A percentile compares a stretch with the other conserved stretches of the same genome.
phyloP scores from a whole-genome alignment of 2,797 vertebrate species.

The Heterohyrax brucei region DNA sequence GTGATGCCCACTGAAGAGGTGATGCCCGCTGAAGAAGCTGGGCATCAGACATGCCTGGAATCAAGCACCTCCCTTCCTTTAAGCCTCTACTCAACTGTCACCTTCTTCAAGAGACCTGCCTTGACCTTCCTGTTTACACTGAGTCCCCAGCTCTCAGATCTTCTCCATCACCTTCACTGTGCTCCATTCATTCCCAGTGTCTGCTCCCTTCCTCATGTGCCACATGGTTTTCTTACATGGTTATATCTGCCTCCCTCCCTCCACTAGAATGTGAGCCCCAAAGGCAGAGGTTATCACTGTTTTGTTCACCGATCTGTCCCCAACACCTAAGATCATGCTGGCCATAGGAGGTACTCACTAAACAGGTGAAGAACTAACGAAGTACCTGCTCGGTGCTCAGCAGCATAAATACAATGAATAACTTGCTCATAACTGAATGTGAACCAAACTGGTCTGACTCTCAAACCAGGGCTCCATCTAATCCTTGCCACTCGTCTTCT shows the following conservation, averaged over 20 bases:
- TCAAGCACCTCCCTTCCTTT: not conserved
- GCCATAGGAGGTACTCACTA: not conserved
- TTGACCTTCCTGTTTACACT: not conserved
- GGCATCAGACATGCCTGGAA: not conserved
- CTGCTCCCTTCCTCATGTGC: not conserved
- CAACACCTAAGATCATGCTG: not conserved
- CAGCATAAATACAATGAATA: not conserved
- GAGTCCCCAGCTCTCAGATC: not conserved
- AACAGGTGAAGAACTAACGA: accelerated
- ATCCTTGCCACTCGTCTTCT: not conserved
- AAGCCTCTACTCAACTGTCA: not conserved
- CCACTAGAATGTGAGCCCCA: not conserved
- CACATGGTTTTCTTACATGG: not conserved
- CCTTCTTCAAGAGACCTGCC: not conserved
- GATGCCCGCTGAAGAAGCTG: not conserved
- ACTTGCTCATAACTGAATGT: not conserved
- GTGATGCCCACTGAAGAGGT: not conserved
- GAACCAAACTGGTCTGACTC: not conserved
- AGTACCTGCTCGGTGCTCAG: not conserved
- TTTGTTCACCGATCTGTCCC: not conserved
- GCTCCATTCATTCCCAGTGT: not conserved
- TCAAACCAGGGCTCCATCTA: not conserved
- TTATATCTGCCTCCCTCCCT: not conserved
- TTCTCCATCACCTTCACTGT: not conserved
- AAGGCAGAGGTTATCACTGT: not conserved